phyloP scores from a whole-genome alignment of 2,888 invertebrate species.

The Salpingus planirostris region DNA sequence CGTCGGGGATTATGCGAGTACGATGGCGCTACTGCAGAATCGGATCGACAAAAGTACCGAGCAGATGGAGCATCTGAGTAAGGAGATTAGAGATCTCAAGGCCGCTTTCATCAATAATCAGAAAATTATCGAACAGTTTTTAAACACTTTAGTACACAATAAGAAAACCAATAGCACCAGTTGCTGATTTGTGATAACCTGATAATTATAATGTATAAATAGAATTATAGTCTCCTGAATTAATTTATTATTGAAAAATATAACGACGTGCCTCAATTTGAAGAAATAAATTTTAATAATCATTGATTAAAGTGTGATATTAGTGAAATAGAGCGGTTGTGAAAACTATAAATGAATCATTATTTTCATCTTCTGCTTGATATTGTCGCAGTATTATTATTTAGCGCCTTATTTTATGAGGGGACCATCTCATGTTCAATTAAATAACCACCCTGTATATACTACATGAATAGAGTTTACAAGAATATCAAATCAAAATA shows the following conservation, averaged over 20 bases:
- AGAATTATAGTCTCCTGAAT: slow-evolving; percentile 4
- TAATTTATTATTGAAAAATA: slow-evolving; percentile 12
- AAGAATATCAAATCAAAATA: not conserved
- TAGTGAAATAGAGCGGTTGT: slow-evolving; percentile 23
- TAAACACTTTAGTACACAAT: slow-evolving; percentile 26
- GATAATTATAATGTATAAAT: not conserved
- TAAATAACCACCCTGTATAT: no score
- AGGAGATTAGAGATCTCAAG: slow-evolving; percentile 62
- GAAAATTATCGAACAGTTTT: slow-evolving; percentile 34
- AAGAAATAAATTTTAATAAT: no score
- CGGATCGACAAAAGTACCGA: slow-evolving; percentile 61
- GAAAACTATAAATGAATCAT: no score
- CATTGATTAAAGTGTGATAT: slow-evolving; percentile 24
- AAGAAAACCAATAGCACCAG: slow-evolving; percentile 11
- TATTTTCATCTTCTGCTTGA: no score
- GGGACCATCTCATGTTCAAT: no score
- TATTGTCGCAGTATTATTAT: no score
- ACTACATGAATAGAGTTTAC: not conserved
- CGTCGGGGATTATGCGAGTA: slow-evolving; percentile 38
- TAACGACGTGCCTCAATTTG: no score
- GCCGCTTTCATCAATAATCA: slow-evolving; percentile 39
- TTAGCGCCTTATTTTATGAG: no score
- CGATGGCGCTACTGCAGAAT: slow-evolving; percentile 50
- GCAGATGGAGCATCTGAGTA: slow-evolving; percentile 55
- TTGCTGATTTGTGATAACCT: slow-evolving; percentile 11